These are phyloP conservation scores for Sylvilagus bachmani DNA, from an alignment of 2,113 vertebrate genomes.

Conservation along the genomic window DNA sequence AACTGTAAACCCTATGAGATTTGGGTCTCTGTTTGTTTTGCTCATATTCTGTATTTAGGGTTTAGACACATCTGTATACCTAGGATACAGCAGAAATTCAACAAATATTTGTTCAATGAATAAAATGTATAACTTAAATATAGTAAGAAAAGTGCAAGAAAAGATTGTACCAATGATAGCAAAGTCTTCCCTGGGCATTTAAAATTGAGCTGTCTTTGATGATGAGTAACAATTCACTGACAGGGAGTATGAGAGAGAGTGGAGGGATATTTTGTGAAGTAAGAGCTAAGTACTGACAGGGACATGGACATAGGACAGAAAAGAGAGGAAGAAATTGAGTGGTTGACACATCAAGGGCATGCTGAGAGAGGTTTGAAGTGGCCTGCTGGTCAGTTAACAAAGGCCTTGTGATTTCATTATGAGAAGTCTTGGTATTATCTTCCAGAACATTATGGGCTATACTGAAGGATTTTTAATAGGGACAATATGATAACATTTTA, in stretches of 20 bases:
- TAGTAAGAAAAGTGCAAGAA: not conserved
- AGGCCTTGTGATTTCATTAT: not conserved
- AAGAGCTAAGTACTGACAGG: not conserved
- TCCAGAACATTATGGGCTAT: not conserved
- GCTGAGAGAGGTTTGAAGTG: not conserved
- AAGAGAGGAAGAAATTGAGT: not conserved
- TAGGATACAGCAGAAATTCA: slow-evolving; percentile 25
- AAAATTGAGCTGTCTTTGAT: not conserved
- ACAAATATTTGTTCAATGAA: not conserved
- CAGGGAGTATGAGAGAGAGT: not conserved
- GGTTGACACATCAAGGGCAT: not conserved
- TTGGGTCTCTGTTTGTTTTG: not conserved
- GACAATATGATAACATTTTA: not conserved
- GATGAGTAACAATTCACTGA: not conserved
- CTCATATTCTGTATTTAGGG: not conserved
- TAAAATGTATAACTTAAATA: slow-evolving; percentile 21
- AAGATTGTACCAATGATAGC: not conserved
- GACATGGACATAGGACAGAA: not conserved
- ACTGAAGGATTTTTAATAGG: slow-evolving; percentile 22
- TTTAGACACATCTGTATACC: not conserved
- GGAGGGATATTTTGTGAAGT: not conserved
- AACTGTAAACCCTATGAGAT: not conserved
- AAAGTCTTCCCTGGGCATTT: not conserved
- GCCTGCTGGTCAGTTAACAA: not conserved
- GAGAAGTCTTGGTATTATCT: not conserved